Percentiles rank a stretch among this genome's conserved stretches.
phyloP scores from a whole-genome alignment of 2,888 invertebrate species.

The Drosophila macrothrix region DNA sequence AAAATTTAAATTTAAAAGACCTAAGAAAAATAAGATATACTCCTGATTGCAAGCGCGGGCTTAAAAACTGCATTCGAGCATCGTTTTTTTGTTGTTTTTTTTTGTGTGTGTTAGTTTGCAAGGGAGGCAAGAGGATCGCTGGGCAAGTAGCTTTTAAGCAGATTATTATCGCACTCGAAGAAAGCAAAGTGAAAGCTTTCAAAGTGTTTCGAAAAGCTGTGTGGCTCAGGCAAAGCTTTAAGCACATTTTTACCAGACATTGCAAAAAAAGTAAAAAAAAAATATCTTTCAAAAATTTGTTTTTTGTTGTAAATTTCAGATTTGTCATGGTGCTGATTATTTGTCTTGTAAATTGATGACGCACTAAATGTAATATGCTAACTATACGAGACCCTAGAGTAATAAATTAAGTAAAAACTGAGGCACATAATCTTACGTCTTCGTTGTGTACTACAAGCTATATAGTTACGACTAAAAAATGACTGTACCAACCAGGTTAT shows the following conservation, averaged over 20 bases:
- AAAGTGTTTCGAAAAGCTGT: not conserved
- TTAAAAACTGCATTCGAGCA: slow-evolving; percentile 22
- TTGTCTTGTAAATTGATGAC: slow-evolving; percentile 7
- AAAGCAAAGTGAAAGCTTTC: slow-evolving; percentile 18
- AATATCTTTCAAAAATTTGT: not conserved
- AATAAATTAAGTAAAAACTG: slow-evolving; percentile 64
- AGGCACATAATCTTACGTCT: slow-evolving; percentile 74
- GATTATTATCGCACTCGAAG: slow-evolving; percentile 11
- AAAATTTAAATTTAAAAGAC: slow-evolving; percentile 4
- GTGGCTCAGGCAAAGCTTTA: slow-evolving; percentile 13
- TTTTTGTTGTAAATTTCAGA: slow-evolving; percentile 3
- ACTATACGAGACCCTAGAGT: slow-evolving; percentile 43
- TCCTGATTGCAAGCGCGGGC: slow-evolving; percentile 1
- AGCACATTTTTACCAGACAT: slow-evolving; percentile 9
- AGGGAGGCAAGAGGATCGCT: slow-evolving; percentile 10
- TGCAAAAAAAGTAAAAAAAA: not conserved
- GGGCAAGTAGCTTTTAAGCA: slow-evolving; percentile 21
- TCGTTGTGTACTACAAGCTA: slow-evolving; percentile 53
- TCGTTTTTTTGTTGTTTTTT: not conserved
- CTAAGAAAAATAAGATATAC: not conserved
- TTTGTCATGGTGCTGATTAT: slow-evolving; percentile 39
- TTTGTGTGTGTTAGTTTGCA: slow-evolving; percentile 1
- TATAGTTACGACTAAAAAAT: slow-evolving; percentile 24
- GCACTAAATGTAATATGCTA: slow-evolving; percentile 37
- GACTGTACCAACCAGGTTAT: slow-evolving; percentile 39